These are phyloP conservation scores for Anarsia innoxiella DNA, from an alignment of 2,888 invertebrate species.

Conservation along the genomic window DNA sequence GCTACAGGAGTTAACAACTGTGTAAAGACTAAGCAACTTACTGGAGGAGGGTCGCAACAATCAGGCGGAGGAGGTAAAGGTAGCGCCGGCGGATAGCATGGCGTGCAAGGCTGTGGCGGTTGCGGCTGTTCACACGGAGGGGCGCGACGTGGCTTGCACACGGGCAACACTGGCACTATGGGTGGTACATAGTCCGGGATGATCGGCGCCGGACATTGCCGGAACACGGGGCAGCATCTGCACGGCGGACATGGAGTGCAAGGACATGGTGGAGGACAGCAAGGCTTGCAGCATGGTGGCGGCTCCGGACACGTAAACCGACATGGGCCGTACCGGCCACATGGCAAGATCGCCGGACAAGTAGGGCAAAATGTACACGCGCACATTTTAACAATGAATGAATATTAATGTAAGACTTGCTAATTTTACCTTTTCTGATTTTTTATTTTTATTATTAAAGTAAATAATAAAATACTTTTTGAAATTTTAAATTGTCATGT, in stretches of 20 bases:
- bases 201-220: slow-evolving; percentile 56
- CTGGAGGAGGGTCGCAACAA: slow-evolving; percentile 60
- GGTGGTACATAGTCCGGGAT: slow-evolving; percentile 57
- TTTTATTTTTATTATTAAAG: too few relatives aligned
- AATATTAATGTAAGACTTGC: too few relatives aligned
- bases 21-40: too few relatives aligned
- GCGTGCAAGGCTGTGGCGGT: slow-evolving; percentile 42
- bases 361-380: slow-evolving; percentile 41
- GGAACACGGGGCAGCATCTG: slow-evolving; percentile 43
- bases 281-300: slow-evolving; percentile 50
- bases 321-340: slow-evolving; percentile 30
- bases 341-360: slow-evolving; percentile 58
- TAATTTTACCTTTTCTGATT: too few relatives aligned
- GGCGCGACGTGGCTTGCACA: slow-evolving; percentile 49
- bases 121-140: slow-evolving; percentile 46
- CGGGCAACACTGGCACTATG: slow-evolving; percentile 55
- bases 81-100: slow-evolving; percentile 56
- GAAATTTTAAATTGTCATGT: too few relatives aligned
- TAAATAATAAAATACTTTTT: too few relatives aligned
- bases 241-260: slow-evolving; percentile 64
- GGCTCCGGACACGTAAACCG: slow-evolving; percentile 38
- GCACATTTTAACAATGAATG: slow-evolving; percentile 3
- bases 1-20: too few relatives aligned
- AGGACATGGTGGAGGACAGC: slow-evolving; percentile 52
- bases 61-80: slow-evolving; percentile 64